These are phyloP conservation scores for Leptatherina wallacei DNA, from an alignment of 2,797 vertebrate species.

Conservation along the genomic window DNA sequence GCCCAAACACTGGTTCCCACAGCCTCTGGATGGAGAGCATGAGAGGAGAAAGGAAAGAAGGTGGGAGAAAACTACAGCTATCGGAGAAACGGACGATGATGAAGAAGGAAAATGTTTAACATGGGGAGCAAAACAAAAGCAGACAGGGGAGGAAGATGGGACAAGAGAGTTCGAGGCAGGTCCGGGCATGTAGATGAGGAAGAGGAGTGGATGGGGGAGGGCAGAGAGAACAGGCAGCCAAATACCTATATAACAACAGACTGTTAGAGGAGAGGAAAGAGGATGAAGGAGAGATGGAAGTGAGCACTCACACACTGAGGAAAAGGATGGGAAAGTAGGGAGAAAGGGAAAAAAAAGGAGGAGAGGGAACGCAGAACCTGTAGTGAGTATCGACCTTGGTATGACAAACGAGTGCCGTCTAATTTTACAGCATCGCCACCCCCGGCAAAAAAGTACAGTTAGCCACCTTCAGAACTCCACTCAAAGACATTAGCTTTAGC, in stretches of 20 bases:
- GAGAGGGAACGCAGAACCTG: constrained; percentile 59
- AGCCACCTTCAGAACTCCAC: constrained; percentile 71
- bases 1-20: constrained; percentile 58
- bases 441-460: constrained; percentile 43
- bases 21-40: constrained; percentile 51
- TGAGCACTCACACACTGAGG: constrained; percentile 39
- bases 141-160: constrained; percentile 1
- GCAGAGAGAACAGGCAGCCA: constrained; percentile 14
- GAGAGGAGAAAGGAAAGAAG: constrained; percentile 12
- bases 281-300: constrained; percentile 40
- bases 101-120: constrained; percentile 37
- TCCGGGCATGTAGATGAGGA: neutral
- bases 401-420: constrained; percentile 73
- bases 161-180: constrained; percentile 15
- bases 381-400: constrained; percentile 75
- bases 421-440: constrained; percentile 64
- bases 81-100: constrained; percentile 31
- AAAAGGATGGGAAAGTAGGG: constrained; percentile 13
- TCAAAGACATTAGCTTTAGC: constrained; percentile 60
- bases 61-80: constrained; percentile 18
- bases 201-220: neutral
- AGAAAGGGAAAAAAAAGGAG: constrained; percentile 31
- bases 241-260: constrained; percentile 45
- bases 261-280: constrained; percentile 31
- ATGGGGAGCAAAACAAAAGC: neutral